Evolutionary conservation across 2,888 invertebrate species (phyloP), one percentile per base, ranked within the genome.

Genomic region (Ryuthela nishihirai): DNA sequence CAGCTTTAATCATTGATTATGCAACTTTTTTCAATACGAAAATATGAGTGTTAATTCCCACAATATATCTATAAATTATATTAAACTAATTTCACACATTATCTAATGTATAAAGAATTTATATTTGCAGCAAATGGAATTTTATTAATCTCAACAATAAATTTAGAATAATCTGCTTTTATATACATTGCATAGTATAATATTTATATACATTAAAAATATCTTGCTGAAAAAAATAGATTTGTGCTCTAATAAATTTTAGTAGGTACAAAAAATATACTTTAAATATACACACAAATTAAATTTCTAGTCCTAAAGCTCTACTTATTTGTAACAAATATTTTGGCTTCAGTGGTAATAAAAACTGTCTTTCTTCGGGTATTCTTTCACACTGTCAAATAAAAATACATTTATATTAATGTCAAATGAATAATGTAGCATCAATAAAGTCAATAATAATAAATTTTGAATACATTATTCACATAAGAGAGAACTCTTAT

Each of bases 241-340:
- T n/a, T 29, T 29, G 29, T 29, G 7, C 12, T 9, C 7, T 29
- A 29, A 29, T 9, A 29, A 9, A 29, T 29, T 7, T 29, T 29
- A 29, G 7, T 29, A 29, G 7, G 12, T 9, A 29, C 7, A 29
- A 9, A 29, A 29, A 12, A 29, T 9, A 29, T 9, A 9, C 29
- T 29, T 7, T 12, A 29, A 29, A 29, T 9, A 29, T 29, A n/a
- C n/a, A n/a, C n/a, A n/a, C n/a, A n/a, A 59, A 39, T 46, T 52
- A 64, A 42, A 55, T 58, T 23, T 68, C 67, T 20, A 68, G 39
- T 42, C 68, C 69, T 17, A 69, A 49, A 17, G 68, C 68, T 50
- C 62, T 58, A 42, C 62, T 65, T 25, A 69, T 64, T 58, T 69
- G 69, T 34, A 61, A 50, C 53, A 69, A 64, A 45, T 69, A 69